Base-by-base conservation (phyloP, 37 sponge, comb jelly and placozoan genomes). In the Cliona cf. orientalis region DNA sequence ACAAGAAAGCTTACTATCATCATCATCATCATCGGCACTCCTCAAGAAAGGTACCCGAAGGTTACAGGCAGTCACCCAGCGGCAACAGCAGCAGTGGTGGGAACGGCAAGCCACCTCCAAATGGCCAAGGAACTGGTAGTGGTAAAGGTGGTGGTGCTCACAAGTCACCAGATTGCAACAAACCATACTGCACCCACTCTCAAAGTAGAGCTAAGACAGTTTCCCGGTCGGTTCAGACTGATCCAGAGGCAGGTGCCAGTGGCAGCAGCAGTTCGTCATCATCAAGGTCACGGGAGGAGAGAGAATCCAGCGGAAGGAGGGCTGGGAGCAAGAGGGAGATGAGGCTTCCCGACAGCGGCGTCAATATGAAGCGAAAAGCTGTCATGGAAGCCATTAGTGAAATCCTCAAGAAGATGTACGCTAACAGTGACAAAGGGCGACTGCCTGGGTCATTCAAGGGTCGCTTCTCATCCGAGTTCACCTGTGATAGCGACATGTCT, bases 311-410 rank as follows among this genome's bases (percentile, higher is more conserved):
- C 7, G 66, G 63, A 6, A 29, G 79, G 17, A 39, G 42, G 42
- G n/a, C 38, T 0, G 46, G 3, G 33, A 56, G 40, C 26, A 28
- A 25, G 5, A 31, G 62, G 4, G 79, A 78, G 29, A 9, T 68
- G 41, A 81, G 61, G 72, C 42, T 70, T 2, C 79, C 88, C 28
- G 81, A 88, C 22, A 81, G 46, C 25, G 88, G 88, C 28, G 46
- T 88, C 60, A 88, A 82, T 38, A 81, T 88, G 82, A 88, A 88
- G 63, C 36, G 88, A 46, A 88, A 88, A 58, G 88, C 88, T 1
- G 88, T 88, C 28, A 88, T 88, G 88, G 88, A 88, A 26, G 88
- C 88, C 37, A 88, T 88, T 34, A 70, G 88, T 42, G 88, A 88
- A 64, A 88, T 88, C 19, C 64, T 88, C 23, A 88, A 88, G 65